phyloP scores from a whole-genome alignment of 2,113 vertebrate species.

The Plectropomus leopardus region DNA sequence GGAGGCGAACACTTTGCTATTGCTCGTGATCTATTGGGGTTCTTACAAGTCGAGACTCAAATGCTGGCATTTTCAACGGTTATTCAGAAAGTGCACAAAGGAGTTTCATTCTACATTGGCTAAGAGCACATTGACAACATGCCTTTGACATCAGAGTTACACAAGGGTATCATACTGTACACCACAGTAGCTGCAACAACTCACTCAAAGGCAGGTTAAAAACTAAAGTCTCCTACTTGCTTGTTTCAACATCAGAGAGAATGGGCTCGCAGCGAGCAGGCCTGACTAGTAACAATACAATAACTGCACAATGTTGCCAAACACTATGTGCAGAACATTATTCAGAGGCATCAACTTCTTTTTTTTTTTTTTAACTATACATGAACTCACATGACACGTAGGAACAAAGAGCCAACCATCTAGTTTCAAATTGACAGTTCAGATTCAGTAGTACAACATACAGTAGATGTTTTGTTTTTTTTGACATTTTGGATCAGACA shows the following conservation, averaged over 20 bases:
- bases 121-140: conserved; percentile 81
- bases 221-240: conserved; percentile 57
- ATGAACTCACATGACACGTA: conserved; percentile 78
- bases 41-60: conserved; percentile 65
- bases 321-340: conserved; percentile 80
- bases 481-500: conserved; percentile 67
- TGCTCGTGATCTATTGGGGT: conserved; percentile 57
- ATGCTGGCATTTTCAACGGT: conserved; percentile 80
- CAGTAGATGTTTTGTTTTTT: conserved; percentile 66
- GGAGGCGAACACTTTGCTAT: conserved; percentile 47
- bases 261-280: conserved; percentile 53
- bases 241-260: conserved; percentile 52
- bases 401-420: conserved; percentile 72
- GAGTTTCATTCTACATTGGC: conserved; percentile 77
- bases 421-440: conserved; percentile 70
- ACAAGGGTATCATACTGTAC: conserved; percentile 63
- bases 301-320: conserved; percentile 77
- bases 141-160: conserved; percentile 76
- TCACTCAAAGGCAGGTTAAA: conserved; percentile 73
- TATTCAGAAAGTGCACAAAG: conserved; percentile 82
- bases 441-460: conserved; percentile 73
- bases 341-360: conserved; percentile 66
- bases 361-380: conserved; percentile 57
- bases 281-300: conserved; percentile 70
- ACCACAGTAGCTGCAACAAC: conserved; percentile 73